Percentiles rank a stretch among this genome's conserved stretches.
These are phyloP conservation scores for Lithobates sylvaticus DNA, from an alignment of 2,797 vertebrate genomes.

Conservation along the genomic window DNA sequence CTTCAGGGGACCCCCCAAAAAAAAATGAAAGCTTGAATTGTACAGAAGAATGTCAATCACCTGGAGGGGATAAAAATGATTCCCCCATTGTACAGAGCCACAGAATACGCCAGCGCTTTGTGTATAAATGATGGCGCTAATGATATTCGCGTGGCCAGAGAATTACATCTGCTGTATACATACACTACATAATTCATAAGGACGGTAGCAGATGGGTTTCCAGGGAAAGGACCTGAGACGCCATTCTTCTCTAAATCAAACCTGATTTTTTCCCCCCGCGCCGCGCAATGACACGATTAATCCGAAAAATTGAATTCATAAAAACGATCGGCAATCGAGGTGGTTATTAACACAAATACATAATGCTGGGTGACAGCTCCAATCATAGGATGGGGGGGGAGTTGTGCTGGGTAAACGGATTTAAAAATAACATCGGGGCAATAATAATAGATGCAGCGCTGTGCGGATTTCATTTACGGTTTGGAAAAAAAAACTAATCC, in stretches of 20 bases:
- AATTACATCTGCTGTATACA: slow-evolving; percentile 32
- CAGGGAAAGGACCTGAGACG: slow-evolving; percentile 28
- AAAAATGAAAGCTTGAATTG: no score
- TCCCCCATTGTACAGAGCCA: neutral
- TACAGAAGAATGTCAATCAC: neutral
- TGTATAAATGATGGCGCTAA: neutral
- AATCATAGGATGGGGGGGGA: slow-evolving; percentile 2
- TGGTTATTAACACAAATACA: slow-evolving; percentile 26
- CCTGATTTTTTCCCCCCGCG: slow-evolving; percentile 1
- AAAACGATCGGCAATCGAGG: neutral
- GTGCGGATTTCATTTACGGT: neutral
- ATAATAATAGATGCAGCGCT: neutral
- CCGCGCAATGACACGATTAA: slow-evolving; percentile 40
- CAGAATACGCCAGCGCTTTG: neutral
- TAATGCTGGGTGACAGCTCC: slow-evolving; percentile 31
- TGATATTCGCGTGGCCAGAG: slow-evolving; percentile 23
- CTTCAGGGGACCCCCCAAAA: no score
- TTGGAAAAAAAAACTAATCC: neutral
- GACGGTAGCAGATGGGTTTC: slow-evolving; percentile 44
- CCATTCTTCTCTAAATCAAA: slow-evolving; percentile 21
- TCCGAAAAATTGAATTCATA: slow-evolving; percentile 41
- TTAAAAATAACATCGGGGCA: neutral
- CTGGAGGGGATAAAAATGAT: neutral
- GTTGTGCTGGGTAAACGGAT: neutral
- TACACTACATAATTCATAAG: slow-evolving; percentile 54